These are phyloP conservation scores for Planococcus citri DNA, from an alignment of 1,140 invertebrate genomes.

Conservation along the genomic window DNA sequence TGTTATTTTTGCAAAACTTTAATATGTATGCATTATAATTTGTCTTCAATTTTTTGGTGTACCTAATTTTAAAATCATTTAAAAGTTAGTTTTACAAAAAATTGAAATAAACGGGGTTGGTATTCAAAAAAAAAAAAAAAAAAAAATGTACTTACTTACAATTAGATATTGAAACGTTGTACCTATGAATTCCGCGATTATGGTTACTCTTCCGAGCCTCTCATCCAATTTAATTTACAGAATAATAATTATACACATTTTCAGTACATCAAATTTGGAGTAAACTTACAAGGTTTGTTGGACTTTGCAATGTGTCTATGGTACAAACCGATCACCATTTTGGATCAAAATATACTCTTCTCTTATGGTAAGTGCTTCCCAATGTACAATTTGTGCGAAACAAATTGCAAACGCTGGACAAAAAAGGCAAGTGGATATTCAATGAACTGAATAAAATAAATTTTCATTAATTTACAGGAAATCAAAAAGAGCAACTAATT, in stretches of 20 bases:
- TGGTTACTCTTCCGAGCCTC: too few relatives aligned
- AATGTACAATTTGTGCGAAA: too few relatives aligned
- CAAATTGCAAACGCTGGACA: too few relatives aligned
- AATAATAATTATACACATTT: background rate
- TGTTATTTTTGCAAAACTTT: too few relatives aligned
- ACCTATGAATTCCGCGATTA: too few relatives aligned
- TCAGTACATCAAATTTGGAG: constrained; percentile 4
- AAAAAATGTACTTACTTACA: too few relatives aligned
- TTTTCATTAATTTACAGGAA: constrained; percentile 5
- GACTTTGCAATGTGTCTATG: constrained; percentile 12
- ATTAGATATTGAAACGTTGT: too few relatives aligned
- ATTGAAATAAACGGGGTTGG: background rate
- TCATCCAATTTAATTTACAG: background rate
- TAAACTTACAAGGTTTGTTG: background rate
- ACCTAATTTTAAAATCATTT: background rate
- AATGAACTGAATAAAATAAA: too few relatives aligned
- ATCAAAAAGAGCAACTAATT: background rate
- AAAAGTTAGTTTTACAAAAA: too few relatives aligned
- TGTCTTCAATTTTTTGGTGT: background rate
- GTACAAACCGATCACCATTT: background rate
- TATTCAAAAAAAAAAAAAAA: too few relatives aligned
- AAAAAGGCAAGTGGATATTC: too few relatives aligned
- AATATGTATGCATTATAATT: background rate
- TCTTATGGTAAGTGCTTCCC: constrained; percentile 6
- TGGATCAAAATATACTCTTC: background rate